Evolutionary conservation across 2,888 invertebrate species (phyloP).

Genomic region (Lithosia quadra): DNA sequence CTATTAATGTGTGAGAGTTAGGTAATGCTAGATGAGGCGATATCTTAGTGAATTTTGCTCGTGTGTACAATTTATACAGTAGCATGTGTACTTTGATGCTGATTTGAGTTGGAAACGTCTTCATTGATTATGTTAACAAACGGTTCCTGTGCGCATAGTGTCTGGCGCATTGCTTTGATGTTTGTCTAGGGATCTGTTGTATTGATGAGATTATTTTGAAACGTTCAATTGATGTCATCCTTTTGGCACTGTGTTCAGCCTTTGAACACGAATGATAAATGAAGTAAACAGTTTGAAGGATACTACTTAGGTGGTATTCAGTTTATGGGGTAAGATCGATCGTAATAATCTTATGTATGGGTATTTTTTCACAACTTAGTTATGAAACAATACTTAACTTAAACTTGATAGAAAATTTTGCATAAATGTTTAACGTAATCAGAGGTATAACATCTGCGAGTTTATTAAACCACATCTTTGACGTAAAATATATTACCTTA

Average conservation of each 20-base stretch:
- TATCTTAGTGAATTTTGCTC: constrained; percentile 30
- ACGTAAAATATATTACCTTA: constrained; percentile 33
- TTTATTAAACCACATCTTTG: constrained; percentile 1
- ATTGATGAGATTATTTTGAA: constrained; percentile 59
- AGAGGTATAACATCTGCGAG: not conserved
- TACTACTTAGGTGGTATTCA: constrained; percentile 21
- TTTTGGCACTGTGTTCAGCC: constrained; percentile 45
- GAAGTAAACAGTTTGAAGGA: constrained; percentile 48
- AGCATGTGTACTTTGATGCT: constrained; percentile 55
- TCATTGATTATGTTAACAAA: constrained; percentile 79
- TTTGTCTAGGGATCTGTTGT: constrained; percentile 64
- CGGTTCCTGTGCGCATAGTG: constrained; percentile 71
- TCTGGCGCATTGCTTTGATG: constrained; percentile 70
- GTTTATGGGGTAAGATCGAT: not conserved
- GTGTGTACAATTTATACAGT: constrained; percentile 47
- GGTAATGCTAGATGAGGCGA: constrained; percentile 42
- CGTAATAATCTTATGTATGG: not conserved
- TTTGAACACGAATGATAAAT: constrained; percentile 51
- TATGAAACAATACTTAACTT: not conserved
- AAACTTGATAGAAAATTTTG: not conserved
- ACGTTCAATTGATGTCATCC: constrained; percentile 53
- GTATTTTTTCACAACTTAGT: not conserved
- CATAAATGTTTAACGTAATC: not conserved
- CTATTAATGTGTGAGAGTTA: constrained; percentile 40
- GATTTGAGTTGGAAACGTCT: constrained; percentile 59